A percentile compares a stretch with the other conserved stretches of the same genome.
Evolutionary conservation across 2,113 vertebrate genomes (phyloP).

Genomic region (Tragelaphus strepsiceros): DNA sequence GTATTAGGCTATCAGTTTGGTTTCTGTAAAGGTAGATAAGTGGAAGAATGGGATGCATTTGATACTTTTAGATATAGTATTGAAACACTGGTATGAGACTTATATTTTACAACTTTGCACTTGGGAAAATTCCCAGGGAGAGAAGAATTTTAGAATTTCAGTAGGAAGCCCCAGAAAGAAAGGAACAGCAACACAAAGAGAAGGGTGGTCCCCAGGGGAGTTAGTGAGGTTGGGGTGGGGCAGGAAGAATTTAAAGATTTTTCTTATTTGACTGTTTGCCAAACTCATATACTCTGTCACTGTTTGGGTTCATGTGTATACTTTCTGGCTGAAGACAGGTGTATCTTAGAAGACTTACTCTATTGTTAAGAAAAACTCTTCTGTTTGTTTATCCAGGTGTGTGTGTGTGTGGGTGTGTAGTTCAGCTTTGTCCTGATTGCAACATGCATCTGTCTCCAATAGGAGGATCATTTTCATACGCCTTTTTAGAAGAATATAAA

Average conservation of each 20-base stretch:
- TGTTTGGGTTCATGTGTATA: neutral
- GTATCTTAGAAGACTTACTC: neutral
- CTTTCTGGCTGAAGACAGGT: neutral
- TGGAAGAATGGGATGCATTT: neutral
- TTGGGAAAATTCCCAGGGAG: neutral
- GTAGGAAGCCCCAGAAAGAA: neutral
- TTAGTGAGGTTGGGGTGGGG: rapidly evolving
- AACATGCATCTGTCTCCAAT: neutral
- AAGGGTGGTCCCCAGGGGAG: rapidly evolving
- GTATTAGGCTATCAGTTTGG: neutral
- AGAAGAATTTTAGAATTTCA: neutral
- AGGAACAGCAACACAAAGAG: neutral
- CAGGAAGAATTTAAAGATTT: neutral
- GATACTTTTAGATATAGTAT: neutral
- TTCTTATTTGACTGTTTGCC: neutral
- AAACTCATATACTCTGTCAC: neutral
- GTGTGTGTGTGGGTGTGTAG: neutral
- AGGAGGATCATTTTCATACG: neutral
- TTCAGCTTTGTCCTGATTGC: neutral
- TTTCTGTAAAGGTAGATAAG: neutral
- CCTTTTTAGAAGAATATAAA: neutral
- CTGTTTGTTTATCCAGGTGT: slow-evolving; percentile 36
- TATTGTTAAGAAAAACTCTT: neutral
- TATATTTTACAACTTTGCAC: neutral
- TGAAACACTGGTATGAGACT: neutral